Conservation (phyloP, 2,113 vertebrate genomes). For the Raphicerus campestris region DNA sequence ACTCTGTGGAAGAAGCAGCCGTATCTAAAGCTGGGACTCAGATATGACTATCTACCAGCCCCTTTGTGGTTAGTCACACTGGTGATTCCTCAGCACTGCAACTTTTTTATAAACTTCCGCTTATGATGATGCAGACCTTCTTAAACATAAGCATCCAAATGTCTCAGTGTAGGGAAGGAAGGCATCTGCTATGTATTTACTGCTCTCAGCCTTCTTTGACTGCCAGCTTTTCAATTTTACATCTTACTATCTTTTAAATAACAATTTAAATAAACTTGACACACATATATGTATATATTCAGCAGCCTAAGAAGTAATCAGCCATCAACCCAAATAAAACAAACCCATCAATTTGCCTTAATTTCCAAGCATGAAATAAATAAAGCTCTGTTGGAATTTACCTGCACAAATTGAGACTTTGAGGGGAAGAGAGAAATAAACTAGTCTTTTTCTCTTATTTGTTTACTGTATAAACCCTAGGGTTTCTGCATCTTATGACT, state of each 20-base stretch:
- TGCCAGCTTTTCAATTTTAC: neutral
- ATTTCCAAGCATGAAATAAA: slow-evolving; percentile 61
- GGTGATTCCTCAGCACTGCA: neutral
- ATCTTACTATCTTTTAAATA: neutral
- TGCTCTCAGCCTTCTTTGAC: neutral
- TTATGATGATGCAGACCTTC: neutral
- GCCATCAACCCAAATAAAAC: slow-evolving; percentile 40
- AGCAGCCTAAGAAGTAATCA: slow-evolving; percentile 11
- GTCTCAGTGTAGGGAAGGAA: neutral
- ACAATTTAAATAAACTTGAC: slow-evolving; percentile 26
- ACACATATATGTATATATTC: neutral
- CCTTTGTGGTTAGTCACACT: neutral
- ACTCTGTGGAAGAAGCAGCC: neutral
- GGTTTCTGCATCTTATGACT: slow-evolving; percentile 26
- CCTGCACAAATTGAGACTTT: slow-evolving; percentile 42
- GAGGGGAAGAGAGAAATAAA: slow-evolving; percentile 29
- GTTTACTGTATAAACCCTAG: slow-evolving; percentile 41
- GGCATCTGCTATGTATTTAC: neutral
- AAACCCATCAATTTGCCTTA: slow-evolving; percentile 40
- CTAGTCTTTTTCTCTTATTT: slow-evolving; percentile 29
- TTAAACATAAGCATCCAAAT: neutral
- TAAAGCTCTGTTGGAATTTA: slow-evolving; percentile 55
- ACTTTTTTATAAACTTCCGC: neutral
- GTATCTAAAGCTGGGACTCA: neutral
- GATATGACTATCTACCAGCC: neutral